Percentiles rank a stretch among this genome's conserved stretches.
These are phyloP conservation scores for Propithecus deckenii DNA, from an alignment of 2,797 vertebrate species.

Conservation along the genomic window DNA sequence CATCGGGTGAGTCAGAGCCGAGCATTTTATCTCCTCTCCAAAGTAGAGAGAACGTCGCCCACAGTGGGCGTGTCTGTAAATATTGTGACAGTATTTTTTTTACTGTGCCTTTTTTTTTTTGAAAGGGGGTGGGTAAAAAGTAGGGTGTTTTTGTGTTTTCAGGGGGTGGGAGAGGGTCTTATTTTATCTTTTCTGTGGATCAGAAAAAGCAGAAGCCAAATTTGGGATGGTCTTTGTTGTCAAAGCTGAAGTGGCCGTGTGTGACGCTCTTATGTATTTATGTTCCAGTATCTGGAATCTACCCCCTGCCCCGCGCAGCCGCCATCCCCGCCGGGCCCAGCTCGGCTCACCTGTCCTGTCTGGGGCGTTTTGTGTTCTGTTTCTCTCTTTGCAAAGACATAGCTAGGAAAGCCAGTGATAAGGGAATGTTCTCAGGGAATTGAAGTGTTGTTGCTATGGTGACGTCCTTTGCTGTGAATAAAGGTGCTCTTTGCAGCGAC, in stretches of 20 bases:
- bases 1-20: conserved; percentile 57
- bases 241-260: conserved; percentile 77
- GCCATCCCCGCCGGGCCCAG: neutral
- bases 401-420: conserved; percentile 76
- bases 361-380: neutral
- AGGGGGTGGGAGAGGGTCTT: conserved; percentile 40
- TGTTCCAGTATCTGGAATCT: conserved; percentile 95
- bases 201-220: conserved; percentile 81
- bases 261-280: conserved; percentile 88
- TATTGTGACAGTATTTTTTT: conserved; percentile 95
- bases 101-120: conserved; percentile 88
- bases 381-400: conserved; percentile 73
- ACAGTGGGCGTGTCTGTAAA: conserved; percentile 95
- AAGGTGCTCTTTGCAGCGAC: conserved; percentile 91
- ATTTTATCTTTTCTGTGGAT: conserved; percentile 89
- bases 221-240: conserved; percentile 83
- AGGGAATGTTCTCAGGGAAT: conserved; percentile 94
- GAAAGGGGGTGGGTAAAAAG: conserved; percentile 74
- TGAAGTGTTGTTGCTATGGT: conserved; percentile 88
- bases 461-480: conserved; percentile 89
- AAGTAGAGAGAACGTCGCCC: conserved; percentile 89
- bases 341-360: neutral
- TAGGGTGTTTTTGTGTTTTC: conserved; percentile 58
- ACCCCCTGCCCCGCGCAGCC: conserved; percentile 59
- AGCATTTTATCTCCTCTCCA: conserved; percentile 64